Evolutionary conservation across 2,888 invertebrate genomes (phyloP).

Genomic region (Leucoma salicis): DNA sequence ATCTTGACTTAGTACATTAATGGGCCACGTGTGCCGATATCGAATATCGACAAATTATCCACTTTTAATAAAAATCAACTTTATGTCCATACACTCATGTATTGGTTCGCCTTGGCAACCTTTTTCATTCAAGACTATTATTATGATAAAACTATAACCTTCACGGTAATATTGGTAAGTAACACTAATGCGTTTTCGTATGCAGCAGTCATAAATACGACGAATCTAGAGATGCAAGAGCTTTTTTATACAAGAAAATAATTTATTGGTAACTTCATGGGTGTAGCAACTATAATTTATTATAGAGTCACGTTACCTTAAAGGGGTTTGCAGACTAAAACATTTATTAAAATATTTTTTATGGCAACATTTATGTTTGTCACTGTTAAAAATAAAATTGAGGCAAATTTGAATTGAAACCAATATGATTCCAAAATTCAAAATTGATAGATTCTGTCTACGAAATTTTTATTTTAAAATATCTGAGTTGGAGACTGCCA

Average conservation of each 20-base stretch:
- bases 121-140: conserved; percentile 39
- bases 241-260: conserved; percentile 23
- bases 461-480: conserved; percentile 28
- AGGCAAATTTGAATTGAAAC: conserved; percentile 22
- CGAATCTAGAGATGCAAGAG: conserved; percentile 47
- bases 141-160: conserved; percentile 59
- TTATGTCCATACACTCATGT: conserved; percentile 14
- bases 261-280: conserved; percentile 25
- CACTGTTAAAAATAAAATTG: conserved; percentile 5
- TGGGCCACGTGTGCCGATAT: conserved; percentile 61
- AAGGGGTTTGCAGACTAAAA: neutral
- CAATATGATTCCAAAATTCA: conserved; percentile 16
- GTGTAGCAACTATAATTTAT: conserved; percentile 16
- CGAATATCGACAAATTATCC: conserved; percentile 32
- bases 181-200: conserved; percentile 69
- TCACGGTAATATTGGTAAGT: conserved; percentile 53
- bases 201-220: conserved; percentile 64
- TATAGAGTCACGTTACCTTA: neutral
- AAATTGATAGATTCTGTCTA: conserved; percentile 15
- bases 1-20: conserved; percentile 50
- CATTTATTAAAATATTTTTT: conserved; percentile 20
- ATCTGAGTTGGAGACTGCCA: conserved; percentile 36
- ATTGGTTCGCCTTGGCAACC: conserved; percentile 9
- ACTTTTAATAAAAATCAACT: conserved; percentile 17
- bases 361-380: conserved; percentile 21